Evolutionary conservation across 2,888 invertebrate species (phyloP), one percentile per base, ranked within the genome.

Genomic region (Oligia latruncula): DNA sequence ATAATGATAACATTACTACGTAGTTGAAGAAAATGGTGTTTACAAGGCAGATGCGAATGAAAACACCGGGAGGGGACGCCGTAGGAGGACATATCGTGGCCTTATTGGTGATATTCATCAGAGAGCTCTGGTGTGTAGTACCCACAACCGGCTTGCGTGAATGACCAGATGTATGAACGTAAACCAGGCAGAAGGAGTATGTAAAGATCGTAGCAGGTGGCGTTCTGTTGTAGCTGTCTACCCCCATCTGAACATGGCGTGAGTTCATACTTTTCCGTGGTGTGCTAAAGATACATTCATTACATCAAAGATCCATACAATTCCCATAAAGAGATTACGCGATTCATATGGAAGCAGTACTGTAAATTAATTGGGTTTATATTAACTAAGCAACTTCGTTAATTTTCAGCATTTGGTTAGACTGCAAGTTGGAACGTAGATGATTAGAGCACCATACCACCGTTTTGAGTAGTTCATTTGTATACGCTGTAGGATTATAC

Each of bases 321-420:
- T 62, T 71, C 67, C 55, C 55, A 43, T 20, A 67, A 55, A 67
- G 29, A 62, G 17, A 67, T 82, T 55, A 67, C 5, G 2, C 15
- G 23, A 71, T 82, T 67, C 55, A 70, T 70, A 62, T 71, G 11
- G n/a, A 67, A 81, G 23, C 17, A 49, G 15, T 46, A 46, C 43
- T 35, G 40, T 20, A 13, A 29, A 29, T 29, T 52, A 78, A 78
- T 78, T 64, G 52, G 4, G 1, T 70, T 23, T 11, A 23, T 9
- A n/a, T n/a, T 58, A 58, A 23, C 9, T 58, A 20, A 23, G 9
- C 23, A 58, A 9, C 58, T 23, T 2, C 23, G 8, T 55, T 23
- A 55, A 55, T 20, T 58, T 58, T 9, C 8, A 9, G 9, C 29
- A 52, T 70, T 70, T 23, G 13, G 0, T 70, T 35, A 29, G 29